A percentile compares a stretch with the other conserved stretches of the same genome.
Conservation (phyloP, 1,140 invertebrate genomes). For the Orchesella cincta region DNA sequence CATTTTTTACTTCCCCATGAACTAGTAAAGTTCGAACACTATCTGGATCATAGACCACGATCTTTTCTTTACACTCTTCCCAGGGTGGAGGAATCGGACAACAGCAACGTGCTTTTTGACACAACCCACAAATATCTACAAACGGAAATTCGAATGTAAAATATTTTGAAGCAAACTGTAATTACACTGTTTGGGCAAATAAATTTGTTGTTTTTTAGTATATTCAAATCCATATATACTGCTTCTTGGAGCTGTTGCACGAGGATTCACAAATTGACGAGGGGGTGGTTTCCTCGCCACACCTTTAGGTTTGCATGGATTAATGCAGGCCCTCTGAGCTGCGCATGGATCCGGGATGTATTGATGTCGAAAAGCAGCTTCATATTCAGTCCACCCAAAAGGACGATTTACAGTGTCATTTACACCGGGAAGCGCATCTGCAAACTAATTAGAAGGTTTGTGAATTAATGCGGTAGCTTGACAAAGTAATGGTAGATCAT, state of each 20-base stretch:
- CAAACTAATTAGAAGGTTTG: slow-evolving; percentile 40
- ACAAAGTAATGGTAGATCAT: background rate
- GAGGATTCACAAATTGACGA: slow-evolving; percentile 40
- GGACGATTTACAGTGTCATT: slow-evolving; percentile 42
- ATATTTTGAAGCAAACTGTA: background rate
- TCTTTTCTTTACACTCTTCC: slow-evolving; percentile 43
- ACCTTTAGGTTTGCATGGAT: slow-evolving; percentile 37
- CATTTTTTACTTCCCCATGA: slow-evolving; percentile 49
- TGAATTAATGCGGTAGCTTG: background rate
- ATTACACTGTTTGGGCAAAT: too few relatives aligned
- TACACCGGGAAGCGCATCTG: slow-evolving; percentile 45
- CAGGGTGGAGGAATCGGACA: slow-evolving; percentile 35
- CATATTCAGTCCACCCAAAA: slow-evolving; percentile 50
- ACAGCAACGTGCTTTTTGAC: slow-evolving; percentile 23
- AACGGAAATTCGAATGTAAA: background rate
- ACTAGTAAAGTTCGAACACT: slow-evolving; percentile 43
- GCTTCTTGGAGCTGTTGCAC: background rate
- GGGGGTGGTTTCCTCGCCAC: slow-evolving; percentile 37
- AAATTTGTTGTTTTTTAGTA: background rate
- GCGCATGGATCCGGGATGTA: slow-evolving; percentile 45
- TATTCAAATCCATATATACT: background rate
- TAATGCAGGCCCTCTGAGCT: slow-evolving; percentile 20
- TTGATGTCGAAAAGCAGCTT: slow-evolving; percentile 43
- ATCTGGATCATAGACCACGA: slow-evolving; percentile 47
- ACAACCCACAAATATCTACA: background rate